These are phyloP conservation scores for Pimpla rufipes DNA, from an alignment of 2,888 invertebrate genomes.

Conservation along the genomic window DNA sequence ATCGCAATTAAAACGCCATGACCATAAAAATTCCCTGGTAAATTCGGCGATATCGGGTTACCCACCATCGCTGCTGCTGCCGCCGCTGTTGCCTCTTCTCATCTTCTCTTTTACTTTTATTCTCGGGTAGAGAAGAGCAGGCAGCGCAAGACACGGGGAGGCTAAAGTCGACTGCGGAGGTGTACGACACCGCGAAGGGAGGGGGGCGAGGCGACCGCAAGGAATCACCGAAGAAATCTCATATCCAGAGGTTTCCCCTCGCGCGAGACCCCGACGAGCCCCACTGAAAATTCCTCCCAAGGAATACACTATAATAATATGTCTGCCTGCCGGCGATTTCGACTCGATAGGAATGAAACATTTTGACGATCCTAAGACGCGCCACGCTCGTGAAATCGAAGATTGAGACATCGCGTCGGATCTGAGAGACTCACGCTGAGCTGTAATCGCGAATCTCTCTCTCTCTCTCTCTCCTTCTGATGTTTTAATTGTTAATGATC, in stretches of 20 bases:
- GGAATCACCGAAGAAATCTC: conserved; percentile 46
- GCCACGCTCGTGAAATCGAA: conserved; percentile 58
- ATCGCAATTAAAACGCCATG: conserved; percentile 81
- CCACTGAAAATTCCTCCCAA: conserved; percentile 34
- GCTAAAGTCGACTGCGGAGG: conserved; percentile 42
- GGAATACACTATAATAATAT: conserved; percentile 43
- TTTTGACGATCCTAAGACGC: conserved; percentile 47
- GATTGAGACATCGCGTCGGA: conserved; percentile 62
- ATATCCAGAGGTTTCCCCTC: conserved; percentile 36
- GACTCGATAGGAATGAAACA: conserved; percentile 45
- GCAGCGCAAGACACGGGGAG: conserved; percentile 33
- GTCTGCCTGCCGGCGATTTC: conserved; percentile 19
- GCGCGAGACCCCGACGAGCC: conserved; percentile 3
- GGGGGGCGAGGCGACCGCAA: conserved; percentile 10
- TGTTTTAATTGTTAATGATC: conserved; percentile 59
- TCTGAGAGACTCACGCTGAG: conserved; percentile 46
- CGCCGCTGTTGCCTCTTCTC: conserved; percentile 44
- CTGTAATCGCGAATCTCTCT: conserved; percentile 23
- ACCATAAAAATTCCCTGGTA: conserved; percentile 78
- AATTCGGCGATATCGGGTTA: conserved; percentile 80
- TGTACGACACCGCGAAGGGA: conserved; percentile 32
- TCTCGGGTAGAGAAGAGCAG: conserved; percentile 28
- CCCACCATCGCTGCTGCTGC: conserved; percentile 53
- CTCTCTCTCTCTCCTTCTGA: conserved; percentile 19
- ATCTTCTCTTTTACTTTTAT: conserved; percentile 48